A percentile compares a stretch with the other conserved stretches of the same genome.
Evolutionary conservation across 2,113 vertebrate species (phyloP).

Genomic region (Ahaetulla prasina): DNA sequence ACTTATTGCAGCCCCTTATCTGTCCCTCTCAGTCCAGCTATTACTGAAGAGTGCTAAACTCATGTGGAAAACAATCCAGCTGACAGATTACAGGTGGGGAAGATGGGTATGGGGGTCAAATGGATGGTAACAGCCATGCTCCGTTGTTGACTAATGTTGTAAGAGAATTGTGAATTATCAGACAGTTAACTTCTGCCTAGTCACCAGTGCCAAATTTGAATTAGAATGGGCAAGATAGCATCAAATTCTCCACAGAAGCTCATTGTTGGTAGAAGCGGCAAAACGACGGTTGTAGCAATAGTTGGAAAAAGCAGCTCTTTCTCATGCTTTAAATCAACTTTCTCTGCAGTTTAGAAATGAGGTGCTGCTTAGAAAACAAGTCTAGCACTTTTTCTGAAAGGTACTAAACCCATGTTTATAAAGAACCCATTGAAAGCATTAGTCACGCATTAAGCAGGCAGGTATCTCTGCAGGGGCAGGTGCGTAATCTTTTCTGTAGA

Average conservation of each 20-base stretch:
- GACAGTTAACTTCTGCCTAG: neutral
- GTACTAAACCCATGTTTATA: neutral
- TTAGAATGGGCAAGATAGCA: neutral
- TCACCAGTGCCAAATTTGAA: neutral
- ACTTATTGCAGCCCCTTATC: neutral
- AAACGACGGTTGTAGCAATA: neutral
- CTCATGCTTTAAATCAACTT: neutral
- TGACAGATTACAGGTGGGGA: neutral
- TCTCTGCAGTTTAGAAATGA: neutral
- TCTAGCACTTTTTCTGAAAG: neutral
- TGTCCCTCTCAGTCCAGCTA: neutral
- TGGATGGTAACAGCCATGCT: neutral
- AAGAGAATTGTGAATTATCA: neutral
- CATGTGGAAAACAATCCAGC: neutral
- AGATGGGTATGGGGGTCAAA: neutral
- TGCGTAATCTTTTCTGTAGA: neutral
- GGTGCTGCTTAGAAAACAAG: neutral
- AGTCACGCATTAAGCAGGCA: neutral
- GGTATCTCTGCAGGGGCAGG: neutral
- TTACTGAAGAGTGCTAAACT: neutral
- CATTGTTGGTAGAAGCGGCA: neutral
- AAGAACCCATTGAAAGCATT: neutral
- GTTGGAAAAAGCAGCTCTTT: neutral
- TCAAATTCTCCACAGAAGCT: neutral
- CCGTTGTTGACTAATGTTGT: neutral